Evolutionary conservation across 2,113 vertebrate genomes (phyloP), one percentile per base, ranked within the genome.

Genomic region (Maccullochella peelii): DNA sequence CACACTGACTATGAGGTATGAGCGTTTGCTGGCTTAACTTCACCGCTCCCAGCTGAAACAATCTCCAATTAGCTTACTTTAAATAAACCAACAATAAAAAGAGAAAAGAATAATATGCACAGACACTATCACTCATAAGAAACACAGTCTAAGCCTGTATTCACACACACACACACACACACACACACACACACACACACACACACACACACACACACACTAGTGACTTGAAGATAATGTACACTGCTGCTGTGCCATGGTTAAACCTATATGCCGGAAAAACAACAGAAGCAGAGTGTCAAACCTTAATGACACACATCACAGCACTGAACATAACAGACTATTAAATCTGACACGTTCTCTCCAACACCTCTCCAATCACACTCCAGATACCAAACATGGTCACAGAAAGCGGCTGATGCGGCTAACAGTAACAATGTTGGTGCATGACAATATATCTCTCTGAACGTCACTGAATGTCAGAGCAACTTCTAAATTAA

Each of bases 361-460:
- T 82, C 57, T 73, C 44, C 77, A 71, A 86, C 86, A 78, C 83
- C 59, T 90, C 83, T 52, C 86, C 90, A 87, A 85, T 91, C 87
- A 77, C 91, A 89, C 79, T 66, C 11, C 82, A 91, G 69, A 94
- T 83, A 93, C 91, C 93, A 93, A 93, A 93, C 91, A 93, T 91
- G 92, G 90, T 92, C 88, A 91, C 36, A 79, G 72, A 68, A 79
- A 87, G 92, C 27, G 54, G 75, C 59, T 18, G 78, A 82, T 70
- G 78, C 5, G 8, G 65, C 69, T 67, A 69, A 83, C n/a, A 10
- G 36, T 52, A 86, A 89, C 86, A 88, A 59, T 83, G 84, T 86
- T 11, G 15, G 4, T 49, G 44, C 44, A 38, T 57, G 76, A 82
- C 57, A 73, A 89, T 80, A 74, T 0, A 77, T 54, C n/a, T 80